Evolutionary conservation across 1,140 invertebrate species (phyloP).

Genomic region (Caenorhabditis tropicalis): DNA sequence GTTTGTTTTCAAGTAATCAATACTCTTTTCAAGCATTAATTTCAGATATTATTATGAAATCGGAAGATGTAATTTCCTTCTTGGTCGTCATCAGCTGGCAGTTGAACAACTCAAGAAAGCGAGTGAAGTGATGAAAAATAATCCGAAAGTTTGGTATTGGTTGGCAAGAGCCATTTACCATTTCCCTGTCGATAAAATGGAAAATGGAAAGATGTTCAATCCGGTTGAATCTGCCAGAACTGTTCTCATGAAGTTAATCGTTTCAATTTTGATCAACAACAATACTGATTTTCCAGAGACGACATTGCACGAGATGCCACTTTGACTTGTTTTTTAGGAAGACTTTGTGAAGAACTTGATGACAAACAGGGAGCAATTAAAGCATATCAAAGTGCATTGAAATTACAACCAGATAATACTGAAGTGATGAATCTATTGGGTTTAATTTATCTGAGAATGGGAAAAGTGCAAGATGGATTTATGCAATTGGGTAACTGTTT

Average conservation of each 20-base stretch:
- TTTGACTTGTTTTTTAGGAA: neutral
- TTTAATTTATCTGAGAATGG: neutral
- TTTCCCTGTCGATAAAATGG: neutral
- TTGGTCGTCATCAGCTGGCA: slow-evolving; percentile 1
- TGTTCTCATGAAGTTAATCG: neutral
- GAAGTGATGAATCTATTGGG: slow-evolving; percentile 14
- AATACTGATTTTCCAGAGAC: neutral
- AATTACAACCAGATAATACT: slow-evolving; percentile 23
- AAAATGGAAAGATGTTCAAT: neutral
- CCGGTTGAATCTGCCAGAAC: neutral
- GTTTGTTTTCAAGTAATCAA: neutral
- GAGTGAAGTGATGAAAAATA: slow-evolving; percentile 15
- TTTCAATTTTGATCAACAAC: neutral
- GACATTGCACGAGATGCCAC: neutral
- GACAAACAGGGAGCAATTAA: slow-evolving; percentile 2
- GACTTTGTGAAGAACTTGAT: neutral
- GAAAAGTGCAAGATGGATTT: slow-evolving; percentile 19
- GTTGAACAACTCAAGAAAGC: slow-evolving; percentile 28
- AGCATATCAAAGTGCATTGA: neutral
- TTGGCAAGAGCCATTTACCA: slow-evolving; percentile 23
- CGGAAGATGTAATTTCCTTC: slow-evolving; percentile 9
- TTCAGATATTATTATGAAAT: slow-evolving; percentile 23
- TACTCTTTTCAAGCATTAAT: neutral
- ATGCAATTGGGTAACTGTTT: neutral
- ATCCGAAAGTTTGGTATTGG: slow-evolving; percentile 43